These are phyloP conservation scores for Tryphoninae sp. DNA, from an alignment of 2,888 invertebrate genomes.

Conservation along the genomic window DNA sequence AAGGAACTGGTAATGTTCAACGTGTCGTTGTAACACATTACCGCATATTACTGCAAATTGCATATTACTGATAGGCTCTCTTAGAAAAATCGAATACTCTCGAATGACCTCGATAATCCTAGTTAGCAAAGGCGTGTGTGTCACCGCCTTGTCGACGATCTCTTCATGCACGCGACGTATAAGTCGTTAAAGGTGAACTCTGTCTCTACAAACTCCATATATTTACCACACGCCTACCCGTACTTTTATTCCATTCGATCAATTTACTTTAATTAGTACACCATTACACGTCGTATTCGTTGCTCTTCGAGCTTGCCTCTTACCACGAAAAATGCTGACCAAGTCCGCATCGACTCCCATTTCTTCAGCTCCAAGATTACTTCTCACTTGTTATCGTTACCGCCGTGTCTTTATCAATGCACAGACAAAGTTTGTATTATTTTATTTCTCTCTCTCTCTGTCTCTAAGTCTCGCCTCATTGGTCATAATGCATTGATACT, in stretches of 20 bases:
- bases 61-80: too few species aligned
- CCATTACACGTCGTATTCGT: background rate
- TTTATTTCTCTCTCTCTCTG: background rate
- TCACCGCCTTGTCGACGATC: background rate
- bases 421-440: constrained; percentile 10
- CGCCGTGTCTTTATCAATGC: constrained; percentile 27
- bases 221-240: background rate
- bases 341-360: constrained; percentile 55
- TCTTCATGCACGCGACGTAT: background rate
- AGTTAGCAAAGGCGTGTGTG: background rate
- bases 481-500: background rate
- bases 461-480: background rate
- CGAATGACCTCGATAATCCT: constrained; percentile 7
- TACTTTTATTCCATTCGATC: constrained; percentile 23
- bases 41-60: too few species aligned
- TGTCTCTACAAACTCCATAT: background rate
- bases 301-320: background rate
- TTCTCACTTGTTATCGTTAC: constrained; percentile 2
- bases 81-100: background rate
- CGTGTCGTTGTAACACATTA: too few species aligned
- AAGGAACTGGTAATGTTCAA: too few species aligned
- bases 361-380: background rate
- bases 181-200: background rate
- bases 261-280: constrained; percentile 17
- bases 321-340: constrained; percentile 47